Conservation (phyloP, 2,113 vertebrate genomes). For the Anthoscopus minutus region DNA sequence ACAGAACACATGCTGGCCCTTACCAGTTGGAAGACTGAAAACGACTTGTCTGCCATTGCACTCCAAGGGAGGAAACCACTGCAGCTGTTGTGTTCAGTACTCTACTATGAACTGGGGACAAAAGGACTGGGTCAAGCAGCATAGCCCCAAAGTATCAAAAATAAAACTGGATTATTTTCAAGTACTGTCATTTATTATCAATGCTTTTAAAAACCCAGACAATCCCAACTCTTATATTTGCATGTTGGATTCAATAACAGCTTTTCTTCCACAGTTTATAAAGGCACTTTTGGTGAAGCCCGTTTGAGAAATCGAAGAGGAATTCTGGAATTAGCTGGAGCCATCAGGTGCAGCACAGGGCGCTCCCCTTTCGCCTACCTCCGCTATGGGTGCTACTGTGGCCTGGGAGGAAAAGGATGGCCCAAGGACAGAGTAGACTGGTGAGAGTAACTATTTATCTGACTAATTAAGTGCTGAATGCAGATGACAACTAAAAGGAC, state of each 20-base stretch:
- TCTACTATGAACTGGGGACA: fast-evolving
- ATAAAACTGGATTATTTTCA: neutral
- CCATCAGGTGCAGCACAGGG: conserved; percentile 80
- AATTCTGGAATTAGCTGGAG: conserved; percentile 77
- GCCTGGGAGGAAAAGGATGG: conserved; percentile 81
- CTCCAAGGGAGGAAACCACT: neutral
- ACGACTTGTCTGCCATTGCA: neutral
- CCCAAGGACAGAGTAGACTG: conserved; percentile 80
- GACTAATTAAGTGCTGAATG: neutral
- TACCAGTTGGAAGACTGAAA: neutral
- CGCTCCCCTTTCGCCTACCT: conserved; percentile 75
- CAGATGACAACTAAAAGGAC: neutral
- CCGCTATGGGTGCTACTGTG: conserved; percentile 88
- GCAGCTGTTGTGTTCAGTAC: neutral
- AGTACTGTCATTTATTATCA: neutral
- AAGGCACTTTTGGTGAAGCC: neutral
- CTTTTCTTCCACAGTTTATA: conserved; percentile 26
- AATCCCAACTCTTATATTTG: neutral
- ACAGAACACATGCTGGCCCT: neutral
- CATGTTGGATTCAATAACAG: neutral
- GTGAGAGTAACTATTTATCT: conserved; percentile 54
- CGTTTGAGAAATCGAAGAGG: conserved; percentile 67
- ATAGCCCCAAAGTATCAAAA: neutral
- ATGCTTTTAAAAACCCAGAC: neutral
- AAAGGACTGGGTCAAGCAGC: neutral